Evolutionary conservation across 2,113 vertebrate genomes (phyloP).

Genomic region (Halcyon senegalensis): DNA sequence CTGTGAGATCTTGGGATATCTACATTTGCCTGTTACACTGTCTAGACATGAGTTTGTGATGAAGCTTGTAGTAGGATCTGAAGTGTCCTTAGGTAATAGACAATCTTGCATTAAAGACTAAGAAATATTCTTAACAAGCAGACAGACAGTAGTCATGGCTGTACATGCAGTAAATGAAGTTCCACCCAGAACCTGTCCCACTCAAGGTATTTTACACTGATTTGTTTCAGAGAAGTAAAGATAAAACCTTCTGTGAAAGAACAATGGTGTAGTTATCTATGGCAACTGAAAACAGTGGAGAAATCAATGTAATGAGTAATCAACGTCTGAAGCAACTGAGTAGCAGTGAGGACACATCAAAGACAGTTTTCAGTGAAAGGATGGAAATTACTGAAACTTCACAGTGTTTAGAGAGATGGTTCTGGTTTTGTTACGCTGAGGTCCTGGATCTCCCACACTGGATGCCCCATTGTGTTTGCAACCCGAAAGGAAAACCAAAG

Average conservation of each 20-base stretch:
- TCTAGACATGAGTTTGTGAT: not conserved
- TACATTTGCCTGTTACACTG: not conserved
- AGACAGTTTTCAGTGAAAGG: not conserved
- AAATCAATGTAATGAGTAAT: conserved; percentile 25
- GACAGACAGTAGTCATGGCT: not conserved
- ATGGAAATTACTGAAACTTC: not conserved
- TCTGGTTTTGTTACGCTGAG: not conserved
- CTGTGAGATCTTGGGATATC: not conserved
- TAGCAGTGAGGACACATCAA: not conserved
- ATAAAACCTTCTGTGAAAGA: not conserved
- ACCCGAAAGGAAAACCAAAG: not conserved
- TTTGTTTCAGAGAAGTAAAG: not conserved
- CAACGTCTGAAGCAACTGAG: not conserved
- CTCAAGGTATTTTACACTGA: not conserved
- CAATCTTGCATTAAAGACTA: not conserved
- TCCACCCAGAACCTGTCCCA: not conserved
- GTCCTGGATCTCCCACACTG: not conserved
- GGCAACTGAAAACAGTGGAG: not conserved
- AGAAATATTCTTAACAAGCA: not conserved
- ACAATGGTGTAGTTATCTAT: not conserved
- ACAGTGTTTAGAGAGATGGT: not conserved
- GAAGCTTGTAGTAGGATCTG: not conserved
- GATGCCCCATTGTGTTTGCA: not conserved
- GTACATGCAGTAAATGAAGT: not conserved
- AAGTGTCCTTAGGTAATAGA: not conserved